Percentiles rank a stretch among this genome's conserved stretches.
Evolutionary conservation across 2,797 vertebrate genomes (phyloP).

Genomic region (Rhinophrynus dorsalis): DNA sequence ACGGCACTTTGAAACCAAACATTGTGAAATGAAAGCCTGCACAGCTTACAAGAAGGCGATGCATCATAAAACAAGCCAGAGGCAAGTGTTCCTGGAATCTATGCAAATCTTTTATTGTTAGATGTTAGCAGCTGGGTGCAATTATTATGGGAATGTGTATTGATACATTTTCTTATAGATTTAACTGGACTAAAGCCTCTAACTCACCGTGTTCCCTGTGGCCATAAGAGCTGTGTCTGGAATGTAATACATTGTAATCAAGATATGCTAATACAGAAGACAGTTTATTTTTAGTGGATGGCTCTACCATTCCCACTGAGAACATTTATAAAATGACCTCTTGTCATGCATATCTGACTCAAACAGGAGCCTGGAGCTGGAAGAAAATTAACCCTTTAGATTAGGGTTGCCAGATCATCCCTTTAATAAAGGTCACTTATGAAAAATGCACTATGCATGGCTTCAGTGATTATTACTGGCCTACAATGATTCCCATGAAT

Average conservation of each 20-base stretch:
- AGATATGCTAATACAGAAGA: neutral
- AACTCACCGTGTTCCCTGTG: neutral
- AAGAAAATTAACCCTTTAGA: neutral
- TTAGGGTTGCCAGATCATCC: no score
- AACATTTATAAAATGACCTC: neutral
- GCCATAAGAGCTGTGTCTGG: neutral
- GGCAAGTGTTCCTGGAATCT: constrained; percentile 20
- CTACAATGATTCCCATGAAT: no score
- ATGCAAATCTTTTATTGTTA: constrained; percentile 34
- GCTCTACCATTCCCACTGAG: neutral
- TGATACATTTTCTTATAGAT: constrained; percentile 11
- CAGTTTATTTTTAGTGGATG: neutral
- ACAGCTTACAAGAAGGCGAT: constrained; percentile 8
- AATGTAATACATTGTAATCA: constrained; percentile 4
- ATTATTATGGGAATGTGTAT: constrained; percentile 35
- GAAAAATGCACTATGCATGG: constrained; percentile 10
- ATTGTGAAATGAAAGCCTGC: constrained; percentile 27
- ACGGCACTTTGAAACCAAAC: constrained; percentile 22
- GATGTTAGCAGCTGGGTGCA: constrained; percentile 7
- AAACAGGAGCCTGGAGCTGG: neutral
- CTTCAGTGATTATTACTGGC: no score
- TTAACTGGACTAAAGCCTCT: constrained; percentile 5
- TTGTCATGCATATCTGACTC: neutral
- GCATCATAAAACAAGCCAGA: constrained; percentile 30
- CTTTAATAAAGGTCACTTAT: no score